Percentiles rank a stretch among this genome's conserved stretches.
Conservation (phyloP, 1,140 invertebrate species). For the Solen grandis region DNA sequence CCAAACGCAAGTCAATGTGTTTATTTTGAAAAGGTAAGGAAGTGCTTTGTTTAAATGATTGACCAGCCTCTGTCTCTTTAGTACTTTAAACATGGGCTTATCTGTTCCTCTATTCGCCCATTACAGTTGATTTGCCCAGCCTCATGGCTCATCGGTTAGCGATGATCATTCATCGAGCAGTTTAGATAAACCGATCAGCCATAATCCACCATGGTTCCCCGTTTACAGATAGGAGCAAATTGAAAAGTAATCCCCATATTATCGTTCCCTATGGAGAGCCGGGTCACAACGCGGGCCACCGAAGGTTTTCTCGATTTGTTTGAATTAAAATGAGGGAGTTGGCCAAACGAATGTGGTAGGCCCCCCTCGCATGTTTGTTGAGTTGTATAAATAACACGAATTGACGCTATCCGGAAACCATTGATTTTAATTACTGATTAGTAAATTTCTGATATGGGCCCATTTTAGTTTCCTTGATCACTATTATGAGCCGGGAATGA, state of each 20-base stretch:
- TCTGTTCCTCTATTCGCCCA: no score
- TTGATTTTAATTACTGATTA: conserved; percentile 59
- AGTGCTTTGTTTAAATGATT: background rate
- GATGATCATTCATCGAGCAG: no score
- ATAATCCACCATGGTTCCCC: background rate
- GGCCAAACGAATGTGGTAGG: background rate
- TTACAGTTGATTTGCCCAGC: no score
- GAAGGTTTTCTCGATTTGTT: conserved; percentile 44
- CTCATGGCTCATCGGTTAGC: no score
- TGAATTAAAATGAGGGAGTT: conserved; percentile 40
- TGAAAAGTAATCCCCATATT: conserved; percentile 50
- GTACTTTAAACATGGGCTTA: background rate
- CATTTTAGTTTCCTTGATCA: conserved; percentile 48
- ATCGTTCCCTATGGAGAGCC: conserved; percentile 34
- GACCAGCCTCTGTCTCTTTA: background rate
- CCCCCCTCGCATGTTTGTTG: conserved; percentile 22
- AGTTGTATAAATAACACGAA: conserved; percentile 36
- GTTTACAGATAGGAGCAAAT: conserved; percentile 38
- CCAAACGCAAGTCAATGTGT: no score
- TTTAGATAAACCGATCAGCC: background rate
- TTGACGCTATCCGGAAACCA: conserved; percentile 47
- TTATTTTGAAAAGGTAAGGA: no score
- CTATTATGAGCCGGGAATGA: background rate
- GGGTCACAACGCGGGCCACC: conserved; percentile 13
- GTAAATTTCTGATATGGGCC: conserved; percentile 33